A percentile compares a stretch with the other conserved stretches of the same genome.
phyloP scores from a whole-genome alignment of 2,113 vertebrate species.

The Glaucomys volans region DNA sequence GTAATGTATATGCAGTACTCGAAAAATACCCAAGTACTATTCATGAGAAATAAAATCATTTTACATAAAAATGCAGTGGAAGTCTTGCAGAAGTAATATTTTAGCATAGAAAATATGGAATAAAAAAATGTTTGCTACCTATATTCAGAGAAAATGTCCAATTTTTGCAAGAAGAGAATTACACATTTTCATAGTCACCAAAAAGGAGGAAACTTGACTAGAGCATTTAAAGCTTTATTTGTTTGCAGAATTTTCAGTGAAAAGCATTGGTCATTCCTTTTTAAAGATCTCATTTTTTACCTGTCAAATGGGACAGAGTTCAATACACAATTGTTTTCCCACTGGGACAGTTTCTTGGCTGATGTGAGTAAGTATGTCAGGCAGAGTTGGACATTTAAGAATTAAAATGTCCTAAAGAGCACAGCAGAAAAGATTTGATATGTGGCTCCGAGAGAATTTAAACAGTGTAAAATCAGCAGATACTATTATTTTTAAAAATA shows the following conservation, averaged over 20 bases:
- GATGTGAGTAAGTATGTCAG: slow-evolving; percentile 50
- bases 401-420: slow-evolving; percentile 73
- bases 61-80: not conserved
- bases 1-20: accelerated
- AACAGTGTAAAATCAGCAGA: not conserved
- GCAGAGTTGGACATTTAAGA: slow-evolving; percentile 63
- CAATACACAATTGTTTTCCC: slow-evolving; percentile 46
- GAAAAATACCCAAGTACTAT: not conserved
- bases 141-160: not conserved
- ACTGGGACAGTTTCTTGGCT: slow-evolving; percentile 62
- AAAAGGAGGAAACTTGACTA: slow-evolving; percentile 18
- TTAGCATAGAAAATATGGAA: not conserved
- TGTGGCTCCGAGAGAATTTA: slow-evolving; percentile 18
- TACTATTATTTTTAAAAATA: not conserved
- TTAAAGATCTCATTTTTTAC: slow-evolving; percentile 64
- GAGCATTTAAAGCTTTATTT: slow-evolving; percentile 36
- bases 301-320: slow-evolving; percentile 66
- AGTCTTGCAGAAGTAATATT: not conserved
- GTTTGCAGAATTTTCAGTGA: not conserved
- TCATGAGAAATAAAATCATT: not conserved
- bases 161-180: slow-evolving; percentile 23
- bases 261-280: slow-evolving; percentile 21
- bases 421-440: slow-evolving; percentile 56
- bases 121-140: not conserved
- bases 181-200: not conserved